Base-by-base conservation (phyloP, 1,140 invertebrate genomes). In the Olivierus martensii region DNA sequence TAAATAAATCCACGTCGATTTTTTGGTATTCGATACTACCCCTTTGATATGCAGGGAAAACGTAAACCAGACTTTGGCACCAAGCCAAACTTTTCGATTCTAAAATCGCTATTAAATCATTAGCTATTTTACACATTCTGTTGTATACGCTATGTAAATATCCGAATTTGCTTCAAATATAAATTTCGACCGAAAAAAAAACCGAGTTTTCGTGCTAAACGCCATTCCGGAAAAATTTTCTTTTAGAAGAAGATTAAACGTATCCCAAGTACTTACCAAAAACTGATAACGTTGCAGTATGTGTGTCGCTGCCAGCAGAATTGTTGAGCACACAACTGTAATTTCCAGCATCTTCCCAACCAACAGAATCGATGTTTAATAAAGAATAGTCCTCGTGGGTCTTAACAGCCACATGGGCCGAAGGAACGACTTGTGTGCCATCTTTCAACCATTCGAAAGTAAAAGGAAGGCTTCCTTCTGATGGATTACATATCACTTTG, bases 241-340 rank as follows among this genome's bases (percentile, higher is more conserved):
- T 6, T 28, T 9, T 28, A 1, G 4, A 28, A 28, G 28, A 28
- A 17, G 17, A 12, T 34, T 2, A 46, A 52, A 6, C 18, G 9
- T 6, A 28, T 28, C 9, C 4, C 4, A 9, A 28, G 28, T 28
- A 28, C 47, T 53, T 43, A 60, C 58, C 59, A 41, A 57, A 38
- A 14, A 62, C 58, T 1, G 46, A 38, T 18, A 61, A 49, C 18
- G 48, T 28, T 39, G 81, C 74, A 28, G 79, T 77, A 65, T 78
- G 77, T 55, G 71, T 76, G 49, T 74, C 72, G 52, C 67, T 70
- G 54, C 79, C 80, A 37, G 79, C 81, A 41, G 71, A 67, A 69
- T 85, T 85, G 57, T 72, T 75, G 21, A 79, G 83, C 34, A 75
- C 67, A 67, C 84, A 86, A n/a, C 81, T 80, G 66, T 85, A 86